phyloP scores from a whole-genome alignment of 2,888 invertebrate genomes.

The Abscondita cerata region DNA sequence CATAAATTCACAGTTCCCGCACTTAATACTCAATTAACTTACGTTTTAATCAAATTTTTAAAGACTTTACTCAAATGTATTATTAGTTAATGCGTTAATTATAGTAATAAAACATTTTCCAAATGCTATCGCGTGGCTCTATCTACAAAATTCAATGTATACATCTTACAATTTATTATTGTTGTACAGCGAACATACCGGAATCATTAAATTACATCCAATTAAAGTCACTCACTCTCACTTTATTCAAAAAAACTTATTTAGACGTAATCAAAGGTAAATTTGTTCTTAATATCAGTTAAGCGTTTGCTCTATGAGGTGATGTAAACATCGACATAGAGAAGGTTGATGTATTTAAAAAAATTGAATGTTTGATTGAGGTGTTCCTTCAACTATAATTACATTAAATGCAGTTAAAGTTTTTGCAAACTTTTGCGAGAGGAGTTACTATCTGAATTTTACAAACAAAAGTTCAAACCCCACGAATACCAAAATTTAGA shows the following conservation, averaged over 20 bases:
- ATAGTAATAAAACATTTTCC: constrained; percentile 7
- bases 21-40: constrained; percentile 2
- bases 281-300: background rate
- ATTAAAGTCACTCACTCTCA: constrained; percentile 5
- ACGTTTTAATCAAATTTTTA: constrained; percentile 2
- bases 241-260: constrained; percentile 1
- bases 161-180: constrained; percentile 4
- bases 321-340: too few species aligned
- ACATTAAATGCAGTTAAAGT: too few species aligned
- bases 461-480: too few species aligned
- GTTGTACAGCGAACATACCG: constrained; percentile 1
- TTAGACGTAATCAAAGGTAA: background rate
- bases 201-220: background rate
- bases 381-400: too few species aligned
- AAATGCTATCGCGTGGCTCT: constrained; percentile 1
- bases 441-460: too few species aligned
- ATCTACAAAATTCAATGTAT: constrained; percentile 10
- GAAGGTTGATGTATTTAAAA: too few species aligned
- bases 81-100: constrained; percentile 10
- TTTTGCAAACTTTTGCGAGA: too few species aligned
- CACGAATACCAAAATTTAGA: too few species aligned
- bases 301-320: too few species aligned
- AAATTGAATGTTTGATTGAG: too few species aligned
- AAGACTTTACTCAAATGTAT: background rate
- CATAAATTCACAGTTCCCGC: constrained; percentile 4